Conservation (phyloP, 2,888 invertebrate species). For the Stenotaenia linearis region DNA sequence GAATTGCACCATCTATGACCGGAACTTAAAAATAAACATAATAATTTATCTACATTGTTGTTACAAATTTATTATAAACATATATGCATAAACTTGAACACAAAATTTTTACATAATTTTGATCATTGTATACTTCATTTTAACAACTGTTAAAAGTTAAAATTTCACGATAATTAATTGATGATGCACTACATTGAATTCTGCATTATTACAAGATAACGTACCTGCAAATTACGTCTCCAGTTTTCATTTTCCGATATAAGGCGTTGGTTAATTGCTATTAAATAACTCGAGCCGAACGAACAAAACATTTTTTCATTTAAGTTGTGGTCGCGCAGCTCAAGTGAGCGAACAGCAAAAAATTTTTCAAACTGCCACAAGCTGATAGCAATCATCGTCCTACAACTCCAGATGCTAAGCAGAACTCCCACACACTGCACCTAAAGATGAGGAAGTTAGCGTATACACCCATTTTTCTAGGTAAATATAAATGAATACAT, state of each 20-base stretch:
- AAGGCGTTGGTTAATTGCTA: background rate
- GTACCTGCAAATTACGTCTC: background rate
- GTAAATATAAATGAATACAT: constrained; percentile 1
- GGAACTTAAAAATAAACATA: background rate
- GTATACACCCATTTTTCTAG: background rate
- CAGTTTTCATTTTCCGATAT: too few relatives aligned
- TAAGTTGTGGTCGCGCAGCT: background rate
- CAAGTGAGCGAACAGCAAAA: constrained; percentile 6
- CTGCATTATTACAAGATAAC: background rate
- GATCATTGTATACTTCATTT: too few relatives aligned
- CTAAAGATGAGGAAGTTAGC: constrained; percentile 3
- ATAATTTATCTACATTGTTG: background rate
- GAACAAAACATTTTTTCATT: constrained; percentile 11
- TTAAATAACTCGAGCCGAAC: constrained; percentile 6
- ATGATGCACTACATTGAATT: too few relatives aligned
- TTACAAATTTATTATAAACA: too few relatives aligned
- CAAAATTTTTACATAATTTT: too few relatives aligned
- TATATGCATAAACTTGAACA: too few relatives aligned
- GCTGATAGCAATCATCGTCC: background rate
- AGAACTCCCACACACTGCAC: background rate
- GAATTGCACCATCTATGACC: background rate
- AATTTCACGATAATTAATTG: too few relatives aligned
- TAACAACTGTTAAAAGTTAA: too few relatives aligned
- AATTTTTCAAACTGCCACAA: background rate
- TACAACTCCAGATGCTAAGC: background rate